phyloP scores from a whole-genome alignment of 2,888 invertebrate genomes.

The Busseola fusca region DNA sequence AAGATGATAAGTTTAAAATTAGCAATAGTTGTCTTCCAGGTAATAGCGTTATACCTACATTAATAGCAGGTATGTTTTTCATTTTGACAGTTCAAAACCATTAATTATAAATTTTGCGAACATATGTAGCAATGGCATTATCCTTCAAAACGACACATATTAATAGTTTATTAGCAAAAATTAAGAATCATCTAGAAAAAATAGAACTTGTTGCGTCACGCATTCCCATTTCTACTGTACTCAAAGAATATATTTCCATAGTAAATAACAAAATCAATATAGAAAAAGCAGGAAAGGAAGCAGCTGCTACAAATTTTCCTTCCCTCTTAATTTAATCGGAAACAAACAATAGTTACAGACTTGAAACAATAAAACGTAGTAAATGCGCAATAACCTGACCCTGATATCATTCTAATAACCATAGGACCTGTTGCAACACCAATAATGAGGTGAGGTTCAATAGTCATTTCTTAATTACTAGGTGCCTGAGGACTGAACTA shows the following conservation, averaged over 20 bases:
- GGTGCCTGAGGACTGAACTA: not conserved
- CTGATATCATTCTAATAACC: constrained; percentile 1
- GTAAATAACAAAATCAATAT: not conserved
- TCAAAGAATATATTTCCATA: not conserved
- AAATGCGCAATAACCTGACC: constrained; percentile 2
- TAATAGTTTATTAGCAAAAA: not conserved
- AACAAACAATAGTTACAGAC: constrained; percentile 4
- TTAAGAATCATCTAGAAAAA: not conserved
- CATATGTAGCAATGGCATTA: too few relatives aligned
- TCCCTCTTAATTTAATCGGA: not conserved
- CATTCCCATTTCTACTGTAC: not conserved
- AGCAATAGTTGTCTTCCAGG: not conserved
- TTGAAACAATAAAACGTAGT: constrained; percentile 20
- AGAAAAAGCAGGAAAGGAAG: not conserved
- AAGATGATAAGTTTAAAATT: not conserved
- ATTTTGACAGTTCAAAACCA: not conserved
- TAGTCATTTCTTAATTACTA: constrained; percentile 17
- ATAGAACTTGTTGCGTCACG: too few relatives aligned
- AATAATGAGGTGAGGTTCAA: constrained; percentile 27
- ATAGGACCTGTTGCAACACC: constrained; percentile 33
- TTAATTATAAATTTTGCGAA: not conserved
- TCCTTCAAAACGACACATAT: too few relatives aligned
- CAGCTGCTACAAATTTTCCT: not conserved
- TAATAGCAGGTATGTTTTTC: not conserved
- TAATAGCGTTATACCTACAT: too few relatives aligned